Percentiles rank a stretch among this genome's conserved stretches.
Conservation (phyloP, 2,888 invertebrate genomes). For the Acrobasis consociella region DNA sequence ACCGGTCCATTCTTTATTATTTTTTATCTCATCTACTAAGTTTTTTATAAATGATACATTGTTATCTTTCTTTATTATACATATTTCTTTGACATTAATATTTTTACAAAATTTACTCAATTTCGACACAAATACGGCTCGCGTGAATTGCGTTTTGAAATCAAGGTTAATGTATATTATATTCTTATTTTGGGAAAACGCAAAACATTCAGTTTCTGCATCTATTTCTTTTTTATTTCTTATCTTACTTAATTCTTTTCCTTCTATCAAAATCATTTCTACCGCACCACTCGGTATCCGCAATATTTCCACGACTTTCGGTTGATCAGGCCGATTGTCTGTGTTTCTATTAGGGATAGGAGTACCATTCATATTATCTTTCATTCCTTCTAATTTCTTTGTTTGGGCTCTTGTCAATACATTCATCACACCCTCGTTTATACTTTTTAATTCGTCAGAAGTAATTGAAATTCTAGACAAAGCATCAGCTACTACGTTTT, state of each 20-base stretch:
- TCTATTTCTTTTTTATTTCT: constrained; percentile 4
- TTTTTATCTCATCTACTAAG: too few relatives aligned
- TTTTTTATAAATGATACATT: constrained; percentile 29
- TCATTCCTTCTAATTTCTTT: constrained; percentile 16
- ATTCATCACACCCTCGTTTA: constrained; percentile 22
- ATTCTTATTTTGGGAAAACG: constrained; percentile 16
- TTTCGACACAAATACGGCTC: constrained; percentile 33
- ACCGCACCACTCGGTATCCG: constrained; percentile 30
- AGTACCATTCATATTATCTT: not conserved
- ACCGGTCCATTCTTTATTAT: constrained; percentile 29
- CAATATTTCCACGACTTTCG: constrained; percentile 31
- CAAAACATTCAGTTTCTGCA: constrained; percentile 27
- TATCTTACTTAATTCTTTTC: constrained; percentile 21
- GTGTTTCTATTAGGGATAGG: constrained; percentile 23
- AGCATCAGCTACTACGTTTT: constrained; percentile 26
- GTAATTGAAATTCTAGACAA: constrained; percentile 24
- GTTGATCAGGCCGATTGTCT: constrained; percentile 32
- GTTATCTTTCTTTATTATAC: constrained; percentile 27
- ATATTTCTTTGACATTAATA: constrained; percentile 26
- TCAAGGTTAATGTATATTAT: constrained; percentile 32
- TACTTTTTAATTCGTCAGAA: constrained; percentile 24
- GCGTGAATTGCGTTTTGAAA: constrained; percentile 31
- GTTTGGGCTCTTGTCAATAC: constrained; percentile 30
- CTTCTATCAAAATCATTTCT: constrained; percentile 28
- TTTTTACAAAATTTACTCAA: constrained; percentile 31